A percentile compares a stretch with the other conserved stretches of the same genome.
These are phyloP conservation scores for Globodera rostochiensis DNA, from an alignment of 1,140 invertebrate genomes.

Conservation along the genomic window DNA sequence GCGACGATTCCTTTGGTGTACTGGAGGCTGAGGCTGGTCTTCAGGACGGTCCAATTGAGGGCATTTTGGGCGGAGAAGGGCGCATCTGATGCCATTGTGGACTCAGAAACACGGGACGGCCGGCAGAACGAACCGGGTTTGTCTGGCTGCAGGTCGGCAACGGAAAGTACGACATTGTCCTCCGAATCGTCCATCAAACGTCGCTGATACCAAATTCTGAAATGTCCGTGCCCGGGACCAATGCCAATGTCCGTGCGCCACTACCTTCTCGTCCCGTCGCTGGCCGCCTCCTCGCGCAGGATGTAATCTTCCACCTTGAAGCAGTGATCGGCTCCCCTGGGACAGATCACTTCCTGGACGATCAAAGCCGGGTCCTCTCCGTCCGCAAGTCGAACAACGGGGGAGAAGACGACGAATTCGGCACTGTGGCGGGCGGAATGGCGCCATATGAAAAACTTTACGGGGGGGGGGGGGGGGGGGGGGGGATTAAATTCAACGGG, in stretches of 20 bases:
- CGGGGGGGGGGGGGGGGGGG: background rate
- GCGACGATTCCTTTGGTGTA: constrained; percentile 6
- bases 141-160: background rate
- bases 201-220: constrained; percentile 7
- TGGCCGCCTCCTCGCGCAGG: background rate
- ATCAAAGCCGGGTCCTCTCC: background rate
- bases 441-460: background rate
- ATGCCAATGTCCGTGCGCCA: too few relatives aligned
- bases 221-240: background rate
- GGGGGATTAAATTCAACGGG: background rate
- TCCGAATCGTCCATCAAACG: background rate
- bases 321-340: background rate
- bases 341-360: constrained; percentile 22
- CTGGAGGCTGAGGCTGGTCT: background rate
- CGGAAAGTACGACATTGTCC: constrained; percentile 7
- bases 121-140: background rate
- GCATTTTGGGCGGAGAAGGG: constrained; percentile 12
- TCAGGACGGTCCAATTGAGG: constrained; percentile 1
- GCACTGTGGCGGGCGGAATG: background rate
- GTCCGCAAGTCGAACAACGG: background rate
- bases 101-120: background rate
- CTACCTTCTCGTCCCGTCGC: background rate
- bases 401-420: constrained; percentile 3
- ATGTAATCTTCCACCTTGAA: constrained; percentile 25
- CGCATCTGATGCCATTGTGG: constrained; percentile 5